Evolutionary conservation across 2,797 vertebrate species (phyloP).

Genomic region (Muscicapa comitata): DNA sequence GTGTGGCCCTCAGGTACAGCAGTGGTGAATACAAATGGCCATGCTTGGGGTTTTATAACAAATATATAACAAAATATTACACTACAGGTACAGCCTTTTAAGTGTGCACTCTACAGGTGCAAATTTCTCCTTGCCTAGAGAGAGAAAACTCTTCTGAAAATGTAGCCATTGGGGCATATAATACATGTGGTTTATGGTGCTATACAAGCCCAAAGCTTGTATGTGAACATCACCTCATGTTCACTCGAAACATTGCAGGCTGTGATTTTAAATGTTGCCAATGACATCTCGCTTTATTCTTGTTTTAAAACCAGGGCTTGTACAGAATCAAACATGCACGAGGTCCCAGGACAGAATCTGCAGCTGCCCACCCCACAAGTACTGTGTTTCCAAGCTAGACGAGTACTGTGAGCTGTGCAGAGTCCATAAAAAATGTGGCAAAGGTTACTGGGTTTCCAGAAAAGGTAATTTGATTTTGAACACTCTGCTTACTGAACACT

Average conservation of each 20-base stretch:
- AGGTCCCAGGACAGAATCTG: conserved; percentile 55
- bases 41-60: neutral
- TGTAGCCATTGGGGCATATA: neutral
- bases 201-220: neutral
- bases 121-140: neutral
- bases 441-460: conserved; percentile 40
- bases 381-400: neutral
- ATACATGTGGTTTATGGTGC: neutral
- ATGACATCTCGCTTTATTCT: neutral
- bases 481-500: neutral
- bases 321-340: conserved; percentile 50
- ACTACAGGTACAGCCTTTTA: neutral
- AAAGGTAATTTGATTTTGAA: conserved; percentile 49
- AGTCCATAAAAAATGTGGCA: conserved; percentile 8
- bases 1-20: no score
- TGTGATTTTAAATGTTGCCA: neutral
- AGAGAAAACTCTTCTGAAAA: neutral
- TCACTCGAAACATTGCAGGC: neutral
- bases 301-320: conserved; percentile 43
- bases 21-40: neutral
- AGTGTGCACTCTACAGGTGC: neutral
- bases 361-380: conserved; percentile 48
- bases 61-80: neutral
- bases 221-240: neutral
- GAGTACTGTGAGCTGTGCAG: conserved; percentile 33